A percentile compares a stretch with the other conserved stretches of the same genome.
Conservation (phyloP, 92 coral and sea anemone species). For the Blastomussa wellsi region DNA sequence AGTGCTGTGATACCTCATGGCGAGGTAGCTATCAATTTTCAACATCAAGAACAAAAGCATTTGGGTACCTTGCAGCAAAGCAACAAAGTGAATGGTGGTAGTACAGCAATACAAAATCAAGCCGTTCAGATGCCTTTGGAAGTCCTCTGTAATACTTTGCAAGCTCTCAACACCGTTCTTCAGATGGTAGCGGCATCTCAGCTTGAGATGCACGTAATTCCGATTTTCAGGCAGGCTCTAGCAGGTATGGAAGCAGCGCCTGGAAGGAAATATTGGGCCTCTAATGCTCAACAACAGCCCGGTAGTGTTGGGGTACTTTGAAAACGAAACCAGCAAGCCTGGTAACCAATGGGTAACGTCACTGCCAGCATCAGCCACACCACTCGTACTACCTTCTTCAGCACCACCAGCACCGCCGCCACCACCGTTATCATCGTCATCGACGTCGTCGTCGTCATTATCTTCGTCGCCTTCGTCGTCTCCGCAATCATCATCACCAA, state of each 20-base stretch:
- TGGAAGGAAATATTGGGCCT: not conserved
- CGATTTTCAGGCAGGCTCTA: constrained; percentile 29
- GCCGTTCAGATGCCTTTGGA: constrained; percentile 10
- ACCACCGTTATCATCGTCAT: not conserved
- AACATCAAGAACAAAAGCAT: constrained; percentile 9
- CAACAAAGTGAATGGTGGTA: not conserved
- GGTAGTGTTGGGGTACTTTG: constrained; percentile 26
- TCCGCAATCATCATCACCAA: constrained; percentile 3
- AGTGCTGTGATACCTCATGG: constrained; percentile 13
- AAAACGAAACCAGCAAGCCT: not conserved
- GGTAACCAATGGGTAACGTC: not conserved
- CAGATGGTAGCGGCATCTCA: constrained; percentile 8
- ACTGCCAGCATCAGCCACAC: not conserved
- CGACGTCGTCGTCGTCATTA: not conserved
- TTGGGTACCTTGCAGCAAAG: not conserved
- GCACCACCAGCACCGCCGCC: not conserved
- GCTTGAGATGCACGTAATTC: constrained; percentile 28
- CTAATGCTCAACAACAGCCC: constrained; percentile 11
- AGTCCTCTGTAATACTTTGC: constrained; percentile 34
- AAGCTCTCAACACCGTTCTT: constrained; percentile 7
- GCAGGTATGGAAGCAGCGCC: constrained; percentile 31
- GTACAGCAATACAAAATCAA: not conserved
- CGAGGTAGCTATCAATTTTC: not conserved
- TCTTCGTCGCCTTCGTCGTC: not conserved
- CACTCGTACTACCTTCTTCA: not conserved